A percentile compares a stretch with the other conserved stretches of the same genome.
phyloP scores from a whole-genome alignment of 2,888 invertebrate genomes.

The Meiosimyza decipiens region DNA sequence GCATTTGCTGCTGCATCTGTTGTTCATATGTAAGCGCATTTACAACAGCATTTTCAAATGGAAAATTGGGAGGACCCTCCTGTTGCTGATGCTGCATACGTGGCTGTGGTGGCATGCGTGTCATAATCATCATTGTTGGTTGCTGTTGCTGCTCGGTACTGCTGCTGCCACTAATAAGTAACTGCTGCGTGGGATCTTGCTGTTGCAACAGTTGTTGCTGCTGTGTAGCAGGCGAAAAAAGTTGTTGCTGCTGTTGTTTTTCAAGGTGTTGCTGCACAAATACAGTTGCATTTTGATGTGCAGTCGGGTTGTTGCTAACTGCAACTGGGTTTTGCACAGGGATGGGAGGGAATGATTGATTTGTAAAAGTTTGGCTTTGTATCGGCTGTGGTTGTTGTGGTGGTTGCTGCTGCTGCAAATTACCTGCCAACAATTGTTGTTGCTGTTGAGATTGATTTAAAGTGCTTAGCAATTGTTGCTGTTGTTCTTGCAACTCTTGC shows the following conservation, averaged over 20 bases:
- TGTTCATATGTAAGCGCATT: constrained; percentile 52
- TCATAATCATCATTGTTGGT: constrained; percentile 55
- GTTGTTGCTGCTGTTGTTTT: constrained; percentile 48
- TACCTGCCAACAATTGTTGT: constrained; percentile 34
- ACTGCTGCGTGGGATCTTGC: constrained; percentile 38
- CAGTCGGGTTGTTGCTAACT: constrained; percentile 44
- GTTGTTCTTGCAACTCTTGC: constrained; percentile 46
- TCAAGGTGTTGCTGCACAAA: constrained; percentile 49
- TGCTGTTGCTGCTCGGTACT: constrained; percentile 45
- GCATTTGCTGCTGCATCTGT: constrained; percentile 57
- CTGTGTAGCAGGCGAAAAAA: constrained; percentile 54
- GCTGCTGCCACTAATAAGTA: constrained; percentile 38
- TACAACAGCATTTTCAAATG: constrained; percentile 54
- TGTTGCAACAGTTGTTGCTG: constrained; percentile 20
- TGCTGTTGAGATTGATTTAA: constrained; percentile 34
- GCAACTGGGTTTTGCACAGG: constrained; percentile 39
- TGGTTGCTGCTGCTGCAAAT: constrained; percentile 43
- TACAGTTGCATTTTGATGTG: constrained; percentile 32
- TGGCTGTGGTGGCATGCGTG: constrained; percentile 50
- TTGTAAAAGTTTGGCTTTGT: constrained; percentile 86
- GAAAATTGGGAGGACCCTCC: constrained; percentile 43
- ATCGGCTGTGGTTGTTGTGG: constrained; percentile 68
- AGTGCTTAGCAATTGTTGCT: neutral
- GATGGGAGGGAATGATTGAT: constrained; percentile 77
- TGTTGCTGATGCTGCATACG: constrained; percentile 38